Conservation (phyloP, 2,113 vertebrate species). For the Pelusios castaneus region DNA sequence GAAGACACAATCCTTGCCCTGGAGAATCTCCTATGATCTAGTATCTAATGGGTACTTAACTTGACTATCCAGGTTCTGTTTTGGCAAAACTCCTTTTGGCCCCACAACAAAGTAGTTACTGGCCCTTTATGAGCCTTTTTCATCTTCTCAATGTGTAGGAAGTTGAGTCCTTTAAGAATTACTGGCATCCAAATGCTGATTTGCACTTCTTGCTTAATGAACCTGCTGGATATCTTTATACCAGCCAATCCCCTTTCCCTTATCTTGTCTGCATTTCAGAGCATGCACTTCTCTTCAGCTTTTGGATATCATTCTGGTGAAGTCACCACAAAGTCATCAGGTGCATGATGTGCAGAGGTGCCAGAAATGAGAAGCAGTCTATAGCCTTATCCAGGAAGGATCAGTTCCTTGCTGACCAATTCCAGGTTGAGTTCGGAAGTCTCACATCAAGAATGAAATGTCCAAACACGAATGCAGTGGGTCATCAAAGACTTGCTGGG, state of each 20-base stretch:
- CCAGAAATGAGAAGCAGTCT: neutral
- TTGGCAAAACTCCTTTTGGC: neutral
- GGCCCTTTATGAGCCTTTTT: neutral
- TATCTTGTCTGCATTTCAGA: neutral
- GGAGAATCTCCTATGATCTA: accelerated
- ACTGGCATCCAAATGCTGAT: neutral
- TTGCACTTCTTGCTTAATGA: neutral
- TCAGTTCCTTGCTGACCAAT: neutral
- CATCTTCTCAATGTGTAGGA: neutral
- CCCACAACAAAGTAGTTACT: neutral
- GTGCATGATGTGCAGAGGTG: neutral
- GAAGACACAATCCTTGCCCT: accelerated
- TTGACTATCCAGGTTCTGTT: neutral
- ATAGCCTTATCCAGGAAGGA: neutral
- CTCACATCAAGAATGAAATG: neutral
- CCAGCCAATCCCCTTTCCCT: neutral
- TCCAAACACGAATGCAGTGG: neutral
- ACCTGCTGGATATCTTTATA: neutral
- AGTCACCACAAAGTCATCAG: neutral
- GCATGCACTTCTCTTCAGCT: neutral
- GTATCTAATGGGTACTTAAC: neutral
- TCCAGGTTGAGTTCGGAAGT: neutral
- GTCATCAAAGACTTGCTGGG: neutral
- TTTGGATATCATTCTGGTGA: neutral
- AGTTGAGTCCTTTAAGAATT: accelerated